Percentiles rank a stretch among this genome's conserved stretches.
Conservation (phyloP, 2,113 vertebrate genomes). For the Pao palembangensis region DNA sequence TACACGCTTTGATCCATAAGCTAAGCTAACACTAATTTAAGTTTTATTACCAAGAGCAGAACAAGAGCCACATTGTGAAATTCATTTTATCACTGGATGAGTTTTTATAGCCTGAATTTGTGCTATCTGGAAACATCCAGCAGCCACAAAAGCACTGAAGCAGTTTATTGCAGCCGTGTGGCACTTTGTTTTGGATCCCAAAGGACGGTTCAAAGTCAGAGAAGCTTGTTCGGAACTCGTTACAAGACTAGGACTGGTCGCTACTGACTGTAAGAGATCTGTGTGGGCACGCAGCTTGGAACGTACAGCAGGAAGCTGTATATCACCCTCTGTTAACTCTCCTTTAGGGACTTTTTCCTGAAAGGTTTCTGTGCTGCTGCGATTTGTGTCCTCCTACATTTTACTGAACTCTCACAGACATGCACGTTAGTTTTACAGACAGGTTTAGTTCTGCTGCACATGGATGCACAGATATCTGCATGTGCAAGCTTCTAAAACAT, state of each 20-base stretch:
- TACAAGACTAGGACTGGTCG: constrained; percentile 13
- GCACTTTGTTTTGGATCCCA: constrained; percentile 7
- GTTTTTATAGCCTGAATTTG: not conserved
- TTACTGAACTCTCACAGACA: not conserved
- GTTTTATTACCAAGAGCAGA: too few species aligned
- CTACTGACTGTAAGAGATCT: constrained; percentile 27
- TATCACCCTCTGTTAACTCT: constrained; percentile 28
- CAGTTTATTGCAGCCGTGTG: constrained; percentile 11
- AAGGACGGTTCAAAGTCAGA: constrained; percentile 36
- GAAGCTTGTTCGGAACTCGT: constrained; percentile 36
- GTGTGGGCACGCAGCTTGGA: constrained; percentile 5
- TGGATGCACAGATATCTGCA: too few species aligned
- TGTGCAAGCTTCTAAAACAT: too few species aligned
- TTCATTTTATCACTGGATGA: not conserved
- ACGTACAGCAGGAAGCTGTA: constrained; percentile 13
- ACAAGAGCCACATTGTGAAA: not conserved
- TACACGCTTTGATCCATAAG: too few species aligned
- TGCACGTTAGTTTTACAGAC: too few species aligned
- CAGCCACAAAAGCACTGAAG: not conserved
- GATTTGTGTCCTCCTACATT: constrained; percentile 31
- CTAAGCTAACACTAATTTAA: too few species aligned
- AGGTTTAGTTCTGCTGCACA: too few species aligned
- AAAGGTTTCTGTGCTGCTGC: constrained; percentile 3
- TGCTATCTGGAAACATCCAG: not conserved
- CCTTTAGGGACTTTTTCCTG: constrained; percentile 10